Evolutionary conservation across 2,797 vertebrate species (phyloP).

Genomic region (Chromobotia macracanthus): DNA sequence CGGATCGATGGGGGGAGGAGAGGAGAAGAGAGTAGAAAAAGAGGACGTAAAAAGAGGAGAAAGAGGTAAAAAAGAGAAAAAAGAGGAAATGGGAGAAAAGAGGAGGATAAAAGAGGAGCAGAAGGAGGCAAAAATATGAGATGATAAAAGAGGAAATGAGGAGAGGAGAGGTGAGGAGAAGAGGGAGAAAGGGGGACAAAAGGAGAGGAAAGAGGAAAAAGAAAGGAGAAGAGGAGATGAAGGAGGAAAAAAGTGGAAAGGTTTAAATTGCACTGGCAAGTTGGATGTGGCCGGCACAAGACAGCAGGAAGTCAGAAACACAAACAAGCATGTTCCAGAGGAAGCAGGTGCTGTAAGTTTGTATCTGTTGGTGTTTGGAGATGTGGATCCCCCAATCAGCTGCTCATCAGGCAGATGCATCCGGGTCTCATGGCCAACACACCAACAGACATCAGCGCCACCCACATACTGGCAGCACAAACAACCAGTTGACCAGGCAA

Average conservation of each 20-base stretch:
- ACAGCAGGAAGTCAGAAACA: constrained; percentile 68
- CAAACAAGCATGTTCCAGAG: constrained; percentile 71
- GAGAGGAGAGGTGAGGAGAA: not conserved
- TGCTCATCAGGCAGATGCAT: constrained; percentile 65
- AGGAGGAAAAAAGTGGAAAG: constrained; percentile 62
- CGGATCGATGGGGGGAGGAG: constrained; percentile 65
- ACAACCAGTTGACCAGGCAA: not conserved
- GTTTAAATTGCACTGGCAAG: not conserved
- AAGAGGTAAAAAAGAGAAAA: not conserved
- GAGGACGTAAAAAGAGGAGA: constrained; percentile 17
- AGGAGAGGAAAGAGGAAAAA: constrained; percentile 41
- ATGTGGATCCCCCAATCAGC: constrained; percentile 52
- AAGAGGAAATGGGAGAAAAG: constrained; percentile 51
- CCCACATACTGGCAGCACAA: constrained; percentile 38
- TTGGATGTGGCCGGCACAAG: constrained; percentile 58
- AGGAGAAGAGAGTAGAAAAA: constrained; percentile 53
- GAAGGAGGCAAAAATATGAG: constrained; percentile 3
- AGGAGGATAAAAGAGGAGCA: not conserved
- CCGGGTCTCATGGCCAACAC: constrained; percentile 55
- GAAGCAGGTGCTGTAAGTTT: constrained; percentile 68
- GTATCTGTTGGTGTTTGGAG: constrained; percentile 44
- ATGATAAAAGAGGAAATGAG: constrained; percentile 12
- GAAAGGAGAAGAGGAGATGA: not conserved
- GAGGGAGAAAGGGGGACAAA: constrained; percentile 38
- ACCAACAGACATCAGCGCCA: constrained; percentile 22